Evolutionary conservation across 2,888 invertebrate species (phyloP).

Genomic region (Drosophila ustulata): DNA sequence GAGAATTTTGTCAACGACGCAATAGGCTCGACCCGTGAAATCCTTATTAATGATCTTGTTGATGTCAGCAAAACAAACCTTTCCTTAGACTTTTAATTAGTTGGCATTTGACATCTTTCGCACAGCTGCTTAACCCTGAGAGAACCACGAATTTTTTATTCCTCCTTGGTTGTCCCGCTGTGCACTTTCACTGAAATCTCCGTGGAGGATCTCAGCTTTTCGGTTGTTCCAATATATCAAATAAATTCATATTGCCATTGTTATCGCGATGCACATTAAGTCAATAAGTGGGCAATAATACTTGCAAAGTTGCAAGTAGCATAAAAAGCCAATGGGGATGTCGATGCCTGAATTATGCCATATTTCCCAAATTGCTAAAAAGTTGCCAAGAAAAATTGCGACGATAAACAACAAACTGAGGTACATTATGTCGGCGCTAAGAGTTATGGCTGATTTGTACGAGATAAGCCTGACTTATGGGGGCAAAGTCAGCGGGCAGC

Average conservation of each 20-base stretch:
- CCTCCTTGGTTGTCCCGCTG: conserved; percentile 53
- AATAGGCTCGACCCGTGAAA: conserved; percentile 48
- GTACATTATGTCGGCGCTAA: conserved; percentile 73
- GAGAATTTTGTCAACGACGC: conserved; percentile 52
- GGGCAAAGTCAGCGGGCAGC: conserved; percentile 68
- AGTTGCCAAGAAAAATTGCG: conserved; percentile 58
- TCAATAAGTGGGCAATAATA: conserved; percentile 75
- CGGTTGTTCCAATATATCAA: conserved; percentile 54
- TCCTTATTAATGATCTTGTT: conserved; percentile 76
- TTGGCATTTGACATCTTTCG: conserved; percentile 49
- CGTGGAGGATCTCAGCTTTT: conserved; percentile 32
- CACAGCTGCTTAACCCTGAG: conserved; percentile 42
- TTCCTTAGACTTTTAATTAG: conserved; percentile 68
- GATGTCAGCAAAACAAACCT: conserved; percentile 47
- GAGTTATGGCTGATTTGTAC: conserved; percentile 70
- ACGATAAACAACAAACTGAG: conserved; percentile 71
- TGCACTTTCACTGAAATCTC: conserved; percentile 49
- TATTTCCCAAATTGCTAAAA: conserved; percentile 77
- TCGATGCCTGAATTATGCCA: conserved; percentile 65
- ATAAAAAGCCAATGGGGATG: conserved; percentile 26
- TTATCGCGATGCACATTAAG: conserved; percentile 74
- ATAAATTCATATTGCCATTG: conserved; percentile 48
- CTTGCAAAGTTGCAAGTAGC: conserved; percentile 35
- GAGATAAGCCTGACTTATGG: conserved; percentile 74
- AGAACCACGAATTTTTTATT: neutral